Base-by-base conservation (phyloP, 53 echinoderm and acorn worm genomes). In the Stichopus horrens region DNA sequence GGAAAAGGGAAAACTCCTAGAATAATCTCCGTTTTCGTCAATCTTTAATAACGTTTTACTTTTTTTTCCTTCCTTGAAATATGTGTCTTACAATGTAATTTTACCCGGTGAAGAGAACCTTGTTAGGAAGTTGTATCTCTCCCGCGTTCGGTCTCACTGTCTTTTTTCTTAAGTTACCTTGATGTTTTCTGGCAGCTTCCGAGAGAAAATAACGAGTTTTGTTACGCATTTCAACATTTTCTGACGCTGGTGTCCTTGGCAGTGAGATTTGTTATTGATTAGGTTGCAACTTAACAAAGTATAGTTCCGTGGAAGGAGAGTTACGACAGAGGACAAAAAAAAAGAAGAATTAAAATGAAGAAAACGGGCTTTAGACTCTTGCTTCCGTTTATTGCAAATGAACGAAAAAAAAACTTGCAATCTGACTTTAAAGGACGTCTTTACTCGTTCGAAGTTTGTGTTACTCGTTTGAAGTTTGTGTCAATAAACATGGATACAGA, bases 201-300 rank as follows among this genome's bases (percentile, higher is more conserved):
- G 71, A 68, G 71, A 68, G 71, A 68, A 68, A 68, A 68, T 68
- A 68, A 68, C 71, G 71, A 68, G 71, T 68, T 68, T 68, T 16
- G 71, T 68, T 68, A 68, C 71, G 71, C 71, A 68, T 68, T 68
- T 13, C 16, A 11, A 68, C 13, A 68, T 68, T 68, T 68, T 68
- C 18, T 68, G 71, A 68, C 71, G 71, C 71, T 18, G 19, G 71
- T 16, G 71, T 68, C 71, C 71, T 68, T 68, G 71, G 71, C 71
- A 68, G 71, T 68, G 71, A 68, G 71, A 68, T 68, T 68, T 68
- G 71, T 68, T 68, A 68, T 68, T 68, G 71, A 68, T 68, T 68
- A 68, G 71, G 71, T 68, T 68, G 71, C 71, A 68, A 68, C 13
- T 68, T 68, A 68, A 68, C 71, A 68, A 68, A 68, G 71, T 19